Base-by-base conservation (phyloP, 2,797 vertebrate genomes). In the Manis pentadactyla region DNA sequence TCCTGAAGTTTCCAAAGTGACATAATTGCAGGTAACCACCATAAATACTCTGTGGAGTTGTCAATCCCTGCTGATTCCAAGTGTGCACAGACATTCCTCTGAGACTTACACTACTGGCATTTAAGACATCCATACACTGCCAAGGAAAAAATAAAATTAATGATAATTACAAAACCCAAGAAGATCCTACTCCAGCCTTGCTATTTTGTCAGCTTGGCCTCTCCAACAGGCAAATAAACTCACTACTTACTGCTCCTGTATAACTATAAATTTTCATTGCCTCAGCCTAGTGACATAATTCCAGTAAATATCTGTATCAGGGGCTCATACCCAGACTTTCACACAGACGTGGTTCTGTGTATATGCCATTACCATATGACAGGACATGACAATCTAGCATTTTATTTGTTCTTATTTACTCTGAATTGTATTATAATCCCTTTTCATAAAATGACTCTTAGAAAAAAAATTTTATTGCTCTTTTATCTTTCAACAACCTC, bases 401-500 rank as follows among this genome's bases (percentile, higher is more conserved):
- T 55, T 27, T 57, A 51, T 75, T 90, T 96, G 55, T 93, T 75
- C 29, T 19, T 57, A 34, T 17, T 42, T 74, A 82, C 7, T 37
- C 66, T 53, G 27, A 77, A 85, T 74, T 92, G 39, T 82, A 68
- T 71, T 53, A n/a, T 34, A 79, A 87, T 92, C 12, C 14, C 61
- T 75, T 93, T 11, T 61, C 51, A 84, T 51, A 68, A 57, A 79
- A 59, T 21, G 57, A 87, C 5, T 14, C 8, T 84, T 61, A 86
- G 27, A 75, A 21, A 19, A 78, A 77, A 82, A 49, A 29, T 84
- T 87, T 93, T 83, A 42, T 75, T 90, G 27, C 27, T 49, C 1
- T 86, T 90, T 93, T 83, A 39, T 95, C 39, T 89, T 97, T 93
- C 53, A 84, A 69, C 14, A 82, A 85, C 21, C 46, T 93, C n/a